Evolutionary conservation across 2,888 invertebrate species (phyloP), one percentile per base, ranked within the genome.

Genomic region (Aelia acuminata): DNA sequence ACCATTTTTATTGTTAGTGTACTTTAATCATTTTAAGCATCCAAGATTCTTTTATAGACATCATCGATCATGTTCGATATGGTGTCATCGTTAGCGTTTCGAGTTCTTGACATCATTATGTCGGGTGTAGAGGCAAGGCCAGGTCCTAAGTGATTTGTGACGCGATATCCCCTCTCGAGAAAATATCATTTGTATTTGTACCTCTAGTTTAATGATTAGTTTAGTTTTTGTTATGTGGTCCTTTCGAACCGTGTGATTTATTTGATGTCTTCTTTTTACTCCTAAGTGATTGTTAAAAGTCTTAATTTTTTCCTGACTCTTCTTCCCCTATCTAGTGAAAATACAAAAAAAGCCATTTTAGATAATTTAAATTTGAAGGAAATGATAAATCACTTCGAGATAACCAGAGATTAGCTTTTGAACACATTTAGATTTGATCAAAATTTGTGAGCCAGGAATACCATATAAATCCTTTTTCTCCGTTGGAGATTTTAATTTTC

Each of bases 81-180:
- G n/a, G 80, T 80, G 80, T 43, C 80, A 80, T 70, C 80, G 20
- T 80, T 80, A 80, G 43, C n/a, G 20, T 22, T 39, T 11, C 22
- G 1, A 43, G 80, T 43, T 80, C 43, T 80, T 80, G 80, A 80
- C 80, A 80, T 80, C 80, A 80, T 80, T 80, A 80, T 80, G 80
- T 80, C 20, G 43, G 75, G n/a, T 22, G 13, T 43, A 22, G 80
- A n/a, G 43, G 22, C 22, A 43, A 47, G 80, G 80, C 43, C 4
- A 43, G n/a, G n/a, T 47, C 80, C 43, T 80, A n/a, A 15, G n/a
- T 80, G 43, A 80, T 80, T 80, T 80, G 80, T 43, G n/a, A 43
- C 43, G 13, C n/a, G 80, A 43, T 80, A 80, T 3, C 11, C 13
- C 43, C n/a, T 80, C 80, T 80, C 11, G 20, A 11, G 80, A 43